Evolutionary conservation across 2,113 vertebrate species (phyloP).

Genomic region (Alethe castanea): DNA sequence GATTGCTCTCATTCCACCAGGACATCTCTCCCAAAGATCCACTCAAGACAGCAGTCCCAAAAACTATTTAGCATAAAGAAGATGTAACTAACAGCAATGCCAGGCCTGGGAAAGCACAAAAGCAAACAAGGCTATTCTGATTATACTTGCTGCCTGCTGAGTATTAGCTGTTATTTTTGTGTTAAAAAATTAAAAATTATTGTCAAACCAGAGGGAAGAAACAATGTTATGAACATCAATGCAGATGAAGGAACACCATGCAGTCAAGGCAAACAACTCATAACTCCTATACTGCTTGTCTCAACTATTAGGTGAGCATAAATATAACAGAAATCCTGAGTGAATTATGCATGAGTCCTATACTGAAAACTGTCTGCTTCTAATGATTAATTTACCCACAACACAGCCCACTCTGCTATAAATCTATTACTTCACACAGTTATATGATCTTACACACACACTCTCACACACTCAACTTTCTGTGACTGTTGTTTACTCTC

Average conservation of each 20-base stretch:
- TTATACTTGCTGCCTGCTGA: not conserved
- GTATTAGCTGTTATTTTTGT: not conserved
- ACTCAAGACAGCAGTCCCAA: not conserved
- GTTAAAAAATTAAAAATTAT: not conserved
- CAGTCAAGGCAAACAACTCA: not conserved
- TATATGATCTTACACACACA: not conserved
- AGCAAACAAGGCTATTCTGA: not conserved
- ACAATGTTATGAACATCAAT: not conserved
- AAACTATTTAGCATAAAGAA: not conserved
- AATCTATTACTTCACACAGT: not conserved
- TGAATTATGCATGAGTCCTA: not conserved
- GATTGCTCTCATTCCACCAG: not conserved
- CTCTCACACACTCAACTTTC: not conserved
- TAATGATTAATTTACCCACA: not conserved
- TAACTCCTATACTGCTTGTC: not conserved
- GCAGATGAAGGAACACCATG: fast-evolving
- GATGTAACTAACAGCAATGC: not conserved
- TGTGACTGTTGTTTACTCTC: not conserved
- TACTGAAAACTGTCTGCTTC: not conserved
- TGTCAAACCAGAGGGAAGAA: not conserved
- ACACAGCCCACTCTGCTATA: not conserved
- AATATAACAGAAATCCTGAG: not conserved
- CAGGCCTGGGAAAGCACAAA: not conserved
- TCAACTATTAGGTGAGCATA: not conserved
- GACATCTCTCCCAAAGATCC: not conserved